These are phyloP conservation scores for Tenthredo notha DNA, from an alignment of 2,888 invertebrate species.

Conservation along the genomic window DNA sequence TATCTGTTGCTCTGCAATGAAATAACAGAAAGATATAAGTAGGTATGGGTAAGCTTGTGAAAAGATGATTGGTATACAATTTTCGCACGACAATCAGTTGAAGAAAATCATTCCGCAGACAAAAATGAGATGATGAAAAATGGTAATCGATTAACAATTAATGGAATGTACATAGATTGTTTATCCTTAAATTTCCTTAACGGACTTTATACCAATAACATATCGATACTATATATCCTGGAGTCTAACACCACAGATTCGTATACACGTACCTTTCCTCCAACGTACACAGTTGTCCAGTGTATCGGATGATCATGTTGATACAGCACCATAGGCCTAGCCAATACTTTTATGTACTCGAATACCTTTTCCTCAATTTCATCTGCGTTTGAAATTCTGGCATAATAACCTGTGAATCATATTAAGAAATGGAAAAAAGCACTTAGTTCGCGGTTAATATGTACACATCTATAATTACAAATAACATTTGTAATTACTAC, in stretches of 20 bases:
- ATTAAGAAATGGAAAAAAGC: not conserved
- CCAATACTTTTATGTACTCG: slow-evolving; percentile 96
- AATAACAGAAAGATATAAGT: not conserved
- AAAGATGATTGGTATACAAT: not conserved
- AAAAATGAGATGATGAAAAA: not conserved
- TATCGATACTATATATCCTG: not conserved
- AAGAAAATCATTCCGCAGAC: not conserved
- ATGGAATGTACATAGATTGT: not conserved
- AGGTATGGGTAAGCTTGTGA: not conserved
- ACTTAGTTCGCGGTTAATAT: no score
- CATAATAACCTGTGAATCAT: slow-evolving; percentile 87
- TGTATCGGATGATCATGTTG: slow-evolving; percentile 94
- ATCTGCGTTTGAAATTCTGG: slow-evolving; percentile 92
- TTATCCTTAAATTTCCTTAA: not conserved
- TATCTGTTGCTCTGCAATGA: slow-evolving; percentile 83
- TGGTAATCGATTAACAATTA: not conserved
- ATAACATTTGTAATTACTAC: not conserved
- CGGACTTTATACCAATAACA: not conserved
- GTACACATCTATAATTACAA: not conserved
- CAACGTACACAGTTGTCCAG: slow-evolving; percentile 96
- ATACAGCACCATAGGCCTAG: slow-evolving; percentile 97
- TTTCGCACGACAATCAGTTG: not conserved
- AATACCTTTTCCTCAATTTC: slow-evolving; percentile 96
- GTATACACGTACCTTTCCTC: slow-evolving; percentile 85
- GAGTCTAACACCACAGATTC: not conserved